phyloP scores from a whole-genome alignment of 2,113 vertebrate species.

The Sinosuthora webbiana region DNA sequence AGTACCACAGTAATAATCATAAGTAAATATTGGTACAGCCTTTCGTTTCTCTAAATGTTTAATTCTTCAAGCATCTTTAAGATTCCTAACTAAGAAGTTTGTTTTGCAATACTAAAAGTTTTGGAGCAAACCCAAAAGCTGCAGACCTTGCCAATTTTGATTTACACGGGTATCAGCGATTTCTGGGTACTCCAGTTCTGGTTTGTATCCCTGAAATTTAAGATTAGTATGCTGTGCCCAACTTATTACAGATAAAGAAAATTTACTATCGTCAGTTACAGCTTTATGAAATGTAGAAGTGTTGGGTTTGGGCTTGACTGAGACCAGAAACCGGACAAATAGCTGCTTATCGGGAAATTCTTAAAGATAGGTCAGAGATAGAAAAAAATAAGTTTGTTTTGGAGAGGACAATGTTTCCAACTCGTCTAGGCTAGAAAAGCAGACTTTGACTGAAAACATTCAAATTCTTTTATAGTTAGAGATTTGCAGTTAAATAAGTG shows the following conservation, averaged over 20 bases:
- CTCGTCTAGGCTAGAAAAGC: constrained; percentile 7
- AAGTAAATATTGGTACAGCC: constrained; percentile 69
- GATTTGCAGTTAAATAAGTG: background rate
- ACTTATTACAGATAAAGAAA: background rate
- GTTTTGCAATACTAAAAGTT: background rate
- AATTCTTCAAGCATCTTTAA: constrained; percentile 56
- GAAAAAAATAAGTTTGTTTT: constrained; percentile 24
- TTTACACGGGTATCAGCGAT: background rate
- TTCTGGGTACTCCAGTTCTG: background rate
- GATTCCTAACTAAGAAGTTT: constrained; percentile 53
- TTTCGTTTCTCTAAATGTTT: constrained; percentile 66
- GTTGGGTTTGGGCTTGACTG: background rate
- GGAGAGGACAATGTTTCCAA: background rate
- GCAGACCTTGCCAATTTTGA: background rate
- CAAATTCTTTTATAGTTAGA: background rate
- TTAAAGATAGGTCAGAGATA: constrained; percentile 1
- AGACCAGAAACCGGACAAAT: constrained; percentile 32
- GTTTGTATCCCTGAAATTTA: background rate
- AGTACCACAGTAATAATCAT: constrained; percentile 54
- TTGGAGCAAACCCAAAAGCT: constrained; percentile 15
- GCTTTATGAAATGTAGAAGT: background rate
- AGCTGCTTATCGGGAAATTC: constrained; percentile 13
- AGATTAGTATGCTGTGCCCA: background rate
- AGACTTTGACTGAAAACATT: background rate
- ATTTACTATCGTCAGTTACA: background rate